Evolutionary conservation across 2,888 invertebrate species (phyloP), one percentile per base, ranked within the genome.

Genomic region (Halictus quadricinctus): DNA sequence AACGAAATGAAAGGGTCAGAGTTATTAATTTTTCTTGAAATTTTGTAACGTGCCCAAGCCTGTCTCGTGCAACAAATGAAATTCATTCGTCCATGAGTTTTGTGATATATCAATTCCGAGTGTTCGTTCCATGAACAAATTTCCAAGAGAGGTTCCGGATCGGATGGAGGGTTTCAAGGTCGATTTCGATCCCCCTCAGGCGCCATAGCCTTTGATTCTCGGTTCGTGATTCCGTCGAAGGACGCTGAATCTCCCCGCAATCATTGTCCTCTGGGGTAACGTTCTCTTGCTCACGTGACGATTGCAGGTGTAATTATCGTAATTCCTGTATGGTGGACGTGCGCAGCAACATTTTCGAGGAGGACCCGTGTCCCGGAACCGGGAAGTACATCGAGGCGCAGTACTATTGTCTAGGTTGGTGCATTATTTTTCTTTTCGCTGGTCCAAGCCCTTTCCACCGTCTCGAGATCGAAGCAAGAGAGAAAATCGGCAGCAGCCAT

Each of bases 381-480:
- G 94, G 94, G 91, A 96, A 96, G 95, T 96, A 96, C 95, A 94
- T 96, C 91, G 96, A 96, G 94, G 96, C 95, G 88, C 96, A 96
- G 85, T 96, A 95, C 95, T 92, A 93, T 89, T 96, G 96, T 93
- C 93, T 93, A 93, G 94, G 94, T 94, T 93, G 92, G 94, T 94
- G 92, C 69, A 87, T 29, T 81, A 58, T 80, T 87, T 87, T 90
- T 8, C 13, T 36, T 46, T n/a, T n/a, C 69, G 69, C 41, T 36
- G 4, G 41, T 54, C 60, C 74, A 78, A 66, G 72, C 69, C 58
- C 69, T 76, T 79, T 64, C 80, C 84, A 75, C 77, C 74, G n/a
- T 13, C 41, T 21, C 29, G n/a, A 29, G 7, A 41, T 69, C 10
- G 21, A 8, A 72, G n/a, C 50, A 29, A 7, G 29, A 46, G 4